These are phyloP conservation scores for Halocynthia roretzi DNA, from an alignment of 23 tunicate genomes.

Conservation along the genomic window DNA sequence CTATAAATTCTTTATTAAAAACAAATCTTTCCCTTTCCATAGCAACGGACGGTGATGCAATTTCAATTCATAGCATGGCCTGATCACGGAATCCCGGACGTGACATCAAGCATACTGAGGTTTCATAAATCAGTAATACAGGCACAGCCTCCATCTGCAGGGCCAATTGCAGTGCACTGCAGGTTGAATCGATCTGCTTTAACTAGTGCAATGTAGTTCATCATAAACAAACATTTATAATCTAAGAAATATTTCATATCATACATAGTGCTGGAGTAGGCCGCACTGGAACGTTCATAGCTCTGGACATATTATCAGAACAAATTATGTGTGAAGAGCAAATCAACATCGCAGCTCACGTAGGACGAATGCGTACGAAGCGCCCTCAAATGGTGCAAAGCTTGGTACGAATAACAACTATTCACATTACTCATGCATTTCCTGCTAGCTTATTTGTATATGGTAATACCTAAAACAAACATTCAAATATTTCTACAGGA, in stretches of 20 bases:
- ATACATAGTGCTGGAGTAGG: constrained; percentile 24
- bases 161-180: no score
- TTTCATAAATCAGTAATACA: no score
- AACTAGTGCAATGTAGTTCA: no score
- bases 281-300: constrained; percentile 23
- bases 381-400: constrained; percentile 28
- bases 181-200: no score
- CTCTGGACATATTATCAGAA: constrained; percentile 7
- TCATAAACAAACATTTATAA: no score
- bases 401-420: not conserved
- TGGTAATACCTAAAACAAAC: no score
- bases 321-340: constrained; percentile 1
- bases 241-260: no score
- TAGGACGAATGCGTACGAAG: constrained; percentile 16
- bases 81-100: no score
- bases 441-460: no score
- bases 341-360: not conserved
- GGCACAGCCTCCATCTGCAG: no score
- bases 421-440: no score
- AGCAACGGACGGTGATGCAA: not conserved
- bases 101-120: no score
- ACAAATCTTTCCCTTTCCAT: not conserved
- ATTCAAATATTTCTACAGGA: constrained; percentile 4
- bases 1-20: not conserved
- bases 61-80: constrained; percentile 11